Conservation (phyloP, 2,888 invertebrate species). For the Slavum lentiscoides region DNA sequence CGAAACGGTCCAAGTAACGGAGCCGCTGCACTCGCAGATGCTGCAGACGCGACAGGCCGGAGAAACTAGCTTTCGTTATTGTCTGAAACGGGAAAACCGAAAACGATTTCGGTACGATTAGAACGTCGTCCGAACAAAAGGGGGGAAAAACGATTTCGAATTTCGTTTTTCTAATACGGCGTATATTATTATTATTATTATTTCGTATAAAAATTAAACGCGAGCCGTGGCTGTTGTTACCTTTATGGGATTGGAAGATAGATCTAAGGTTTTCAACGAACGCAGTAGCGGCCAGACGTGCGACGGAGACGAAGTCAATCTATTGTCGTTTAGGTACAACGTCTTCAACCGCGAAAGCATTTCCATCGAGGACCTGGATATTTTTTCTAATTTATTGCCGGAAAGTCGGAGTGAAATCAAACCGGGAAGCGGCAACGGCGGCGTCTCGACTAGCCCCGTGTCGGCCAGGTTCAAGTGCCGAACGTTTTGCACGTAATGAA, state of each 20-base stretch:
- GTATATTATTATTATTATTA: no score
- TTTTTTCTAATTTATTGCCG: conserved; percentile 74
- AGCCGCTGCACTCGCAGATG: conserved; percentile 76
- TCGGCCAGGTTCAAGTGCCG: conserved; percentile 76
- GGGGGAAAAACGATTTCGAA: no score
- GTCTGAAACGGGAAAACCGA: conserved; percentile 61
- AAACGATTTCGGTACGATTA: no score
- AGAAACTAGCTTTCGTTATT: conserved; percentile 72
- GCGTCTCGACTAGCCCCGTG: conserved; percentile 76
- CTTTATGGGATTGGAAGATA: conserved; percentile 81
- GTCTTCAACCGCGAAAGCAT: conserved; percentile 67
- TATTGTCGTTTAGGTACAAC: conserved; percentile 77
- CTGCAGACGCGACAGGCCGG: conserved; percentile 72
- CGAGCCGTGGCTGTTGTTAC: conserved; percentile 57
- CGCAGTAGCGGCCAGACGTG: conserved; percentile 74
- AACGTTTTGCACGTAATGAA: conserved; percentile 81
- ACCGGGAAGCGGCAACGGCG: conserved; percentile 74
- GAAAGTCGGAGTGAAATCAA: conserved; percentile 80
- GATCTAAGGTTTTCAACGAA: conserved; percentile 74
- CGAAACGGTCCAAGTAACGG: conserved; percentile 72
- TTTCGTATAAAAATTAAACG: no score
- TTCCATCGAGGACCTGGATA: conserved; percentile 70
- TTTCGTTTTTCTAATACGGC: no score
- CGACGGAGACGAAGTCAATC: conserved; percentile 73
- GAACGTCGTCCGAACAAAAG: no score